phyloP scores from a whole-genome alignment of 2,888 invertebrate species.

The Pollenia griseotomentosa region DNA sequence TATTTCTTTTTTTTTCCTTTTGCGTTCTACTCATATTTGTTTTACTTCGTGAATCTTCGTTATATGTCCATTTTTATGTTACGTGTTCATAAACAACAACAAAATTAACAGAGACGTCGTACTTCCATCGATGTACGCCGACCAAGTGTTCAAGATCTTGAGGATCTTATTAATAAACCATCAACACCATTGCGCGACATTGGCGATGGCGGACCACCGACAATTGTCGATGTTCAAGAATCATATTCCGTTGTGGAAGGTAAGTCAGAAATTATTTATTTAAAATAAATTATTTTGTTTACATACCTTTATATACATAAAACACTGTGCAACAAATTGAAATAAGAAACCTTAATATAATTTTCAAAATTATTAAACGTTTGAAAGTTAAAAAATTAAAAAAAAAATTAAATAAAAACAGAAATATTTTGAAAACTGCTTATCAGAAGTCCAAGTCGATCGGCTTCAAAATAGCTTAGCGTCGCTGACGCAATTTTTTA shows the following conservation, averaged over 20 bases:
- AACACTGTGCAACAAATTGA: too few relatives aligned
- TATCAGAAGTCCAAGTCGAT: too few relatives aligned
- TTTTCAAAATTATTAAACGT: too few relatives aligned
- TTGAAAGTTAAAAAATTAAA: too few relatives aligned
- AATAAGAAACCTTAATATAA: too few relatives aligned
- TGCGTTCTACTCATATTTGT: slow-evolving; percentile 5
- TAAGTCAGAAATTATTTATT: slow-evolving; percentile 82
- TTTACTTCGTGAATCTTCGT: background rate
- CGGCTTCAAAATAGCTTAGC: too few relatives aligned
- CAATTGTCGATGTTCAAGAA: slow-evolving; percentile 96
- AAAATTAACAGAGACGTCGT: slow-evolving; percentile 88
- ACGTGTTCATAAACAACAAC: background rate
- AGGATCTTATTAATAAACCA: slow-evolving; percentile 95
- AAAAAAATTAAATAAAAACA: too few relatives aligned
- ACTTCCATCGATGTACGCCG: slow-evolving; percentile 95
- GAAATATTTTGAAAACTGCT: too few relatives aligned
- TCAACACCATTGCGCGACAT: slow-evolving; percentile 93
- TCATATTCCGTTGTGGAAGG: slow-evolving; percentile 99
- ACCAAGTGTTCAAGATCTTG: slow-evolving; percentile 95
- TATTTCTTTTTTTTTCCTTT: slow-evolving; percentile 40
- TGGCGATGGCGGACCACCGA: slow-evolving; percentile 93
- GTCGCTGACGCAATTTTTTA: too few relatives aligned
- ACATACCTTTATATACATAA: background rate
- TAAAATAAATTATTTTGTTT: background rate
- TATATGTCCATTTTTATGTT: slow-evolving; percentile 20